Base-by-base conservation (phyloP, 2,888 invertebrate genomes). In the Diarsia rubi region DNA sequence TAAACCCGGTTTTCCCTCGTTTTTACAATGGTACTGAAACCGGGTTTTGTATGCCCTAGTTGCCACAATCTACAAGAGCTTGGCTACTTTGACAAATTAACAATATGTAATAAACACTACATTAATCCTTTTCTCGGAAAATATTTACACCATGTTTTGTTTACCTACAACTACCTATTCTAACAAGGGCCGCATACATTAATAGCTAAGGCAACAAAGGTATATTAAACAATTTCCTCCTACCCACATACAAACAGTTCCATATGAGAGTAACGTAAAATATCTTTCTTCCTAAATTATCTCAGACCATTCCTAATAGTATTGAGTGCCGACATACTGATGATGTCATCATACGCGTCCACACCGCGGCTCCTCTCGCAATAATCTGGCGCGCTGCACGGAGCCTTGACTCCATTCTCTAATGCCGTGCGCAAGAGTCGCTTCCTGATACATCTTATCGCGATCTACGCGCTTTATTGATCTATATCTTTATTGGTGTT, bases 391-490 rank as follows among this genome's bases (percentile, higher is more conserved):
- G 73, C 85, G 75, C 75, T 71, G 24, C 78, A 44, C 66, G 27
- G 75, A 81, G 66, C 87, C 87, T 87, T 87, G 87, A 87, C 87
- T 87, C 84, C 74, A 83, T 87, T 86, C 70, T 80, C 70, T 83
- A 79, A 81, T 81, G 78, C 84, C 78, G 73, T 72, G 69, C 83
- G 84, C 86, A 73, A 80, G 80, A 84, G 80, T 79, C 68, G 73
- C 85, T 87, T 87, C 86, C 86, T 87, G 87, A 86, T 87, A 82
- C 73, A 85, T 83, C 65, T 78, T 81, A 83, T 86, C 87, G 75
- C 62, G 72, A 75, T 79, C 54, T 78, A 73, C 75, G 59, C 73
- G 67, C 70, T 76, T 73, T 84, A 82, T 81, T 79, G 74, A 86
- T 85, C 72, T 78, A 70, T 85, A 76, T 76, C 79, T 82, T 79